Base-by-base conservation (phyloP, 2,113 vertebrate genomes). In the Neodon shergylaensis region DNA sequence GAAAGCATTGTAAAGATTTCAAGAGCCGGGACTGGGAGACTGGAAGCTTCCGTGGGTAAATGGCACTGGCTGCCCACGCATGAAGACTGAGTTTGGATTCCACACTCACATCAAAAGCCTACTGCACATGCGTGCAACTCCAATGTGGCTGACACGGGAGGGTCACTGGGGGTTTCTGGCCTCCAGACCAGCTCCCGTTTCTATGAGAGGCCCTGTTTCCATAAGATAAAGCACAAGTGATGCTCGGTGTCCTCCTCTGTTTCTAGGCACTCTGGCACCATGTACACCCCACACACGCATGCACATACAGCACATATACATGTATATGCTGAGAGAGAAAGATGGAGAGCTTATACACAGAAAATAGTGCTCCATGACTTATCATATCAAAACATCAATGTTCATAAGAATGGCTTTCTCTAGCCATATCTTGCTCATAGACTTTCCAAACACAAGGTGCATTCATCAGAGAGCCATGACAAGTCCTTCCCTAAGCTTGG, bases 321-420 rank as follows among this genome's bases (percentile, higher is more conserved):
- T 44, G 7, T 1, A 31, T 16, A 28, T 33, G 26, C 61, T 49
- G 13, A 63, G 36, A 82, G 1, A 5, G 7, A 73, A 5, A 36
- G 36, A 39, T 54, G 7, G 22, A 61, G 21, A 47, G 28, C 39
- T 47, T 66, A 36, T 61, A 9, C 54, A 17, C 36, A 26, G 73
- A 88, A 91, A 66, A 21, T 82, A 90, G 42, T 58, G 44, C 52
- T 24, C 19, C 3, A 2, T 73, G 47, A 79, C 21, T 63, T 63
- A 68, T 78, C 28, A 88, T 39, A 83, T 36, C 66, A 54, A 85
- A 94, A 52, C 21, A 63, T 68, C 58, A 52, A 0, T 87, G 4
- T 4, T n/a, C 63, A 49, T 95, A 83, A 91, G 86, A 84, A 76
- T 66, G 78, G 26, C 22, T 36, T 94, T 95, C n/a, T 5, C 70